Percentiles rank a stretch among this genome's conserved stretches.
phyloP scores from a whole-genome alignment of 2,797 vertebrate species.

The Masticophis lateralis region DNA sequence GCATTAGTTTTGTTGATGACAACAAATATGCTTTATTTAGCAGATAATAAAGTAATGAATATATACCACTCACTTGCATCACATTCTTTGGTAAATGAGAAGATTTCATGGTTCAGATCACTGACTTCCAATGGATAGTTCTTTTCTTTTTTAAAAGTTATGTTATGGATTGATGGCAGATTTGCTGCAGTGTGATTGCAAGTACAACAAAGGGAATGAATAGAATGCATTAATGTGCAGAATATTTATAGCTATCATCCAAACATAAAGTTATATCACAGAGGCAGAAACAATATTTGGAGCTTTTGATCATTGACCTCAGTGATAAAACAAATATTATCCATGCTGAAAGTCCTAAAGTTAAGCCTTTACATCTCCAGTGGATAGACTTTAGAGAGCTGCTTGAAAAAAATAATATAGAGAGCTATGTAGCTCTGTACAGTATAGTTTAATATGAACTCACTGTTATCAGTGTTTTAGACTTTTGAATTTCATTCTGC shows the following conservation, averaged over 20 bases:
- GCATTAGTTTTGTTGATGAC: background rate
- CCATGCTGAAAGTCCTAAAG: background rate
- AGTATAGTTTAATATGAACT: background rate
- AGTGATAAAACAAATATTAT: background rate
- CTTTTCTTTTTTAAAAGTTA: slow-evolving; percentile 10
- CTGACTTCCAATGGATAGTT: background rate
- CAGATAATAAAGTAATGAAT: background rate
- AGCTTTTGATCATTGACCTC: background rate
- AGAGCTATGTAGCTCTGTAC: background rate
- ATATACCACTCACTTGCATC: background rate
- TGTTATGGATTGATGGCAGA: slow-evolving; percentile 10
- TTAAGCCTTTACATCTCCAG: background rate
- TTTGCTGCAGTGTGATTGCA: background rate
- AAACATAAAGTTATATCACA: background rate
- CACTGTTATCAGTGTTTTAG: background rate
- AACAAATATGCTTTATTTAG: slow-evolving; percentile 12
- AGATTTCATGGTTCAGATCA: background rate
- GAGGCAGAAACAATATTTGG: background rate
- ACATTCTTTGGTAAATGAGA: slow-evolving; percentile 2
- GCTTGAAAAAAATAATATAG: background rate
- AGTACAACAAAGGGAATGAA: background rate
- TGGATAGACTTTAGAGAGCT: background rate
- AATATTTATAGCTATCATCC: background rate
- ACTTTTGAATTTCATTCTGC: background rate
- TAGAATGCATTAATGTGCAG: background rate